These are phyloP conservation scores for Euphonia xanthogaster DNA, from an alignment of 2,797 vertebrate species.

Conservation along the genomic window DNA sequence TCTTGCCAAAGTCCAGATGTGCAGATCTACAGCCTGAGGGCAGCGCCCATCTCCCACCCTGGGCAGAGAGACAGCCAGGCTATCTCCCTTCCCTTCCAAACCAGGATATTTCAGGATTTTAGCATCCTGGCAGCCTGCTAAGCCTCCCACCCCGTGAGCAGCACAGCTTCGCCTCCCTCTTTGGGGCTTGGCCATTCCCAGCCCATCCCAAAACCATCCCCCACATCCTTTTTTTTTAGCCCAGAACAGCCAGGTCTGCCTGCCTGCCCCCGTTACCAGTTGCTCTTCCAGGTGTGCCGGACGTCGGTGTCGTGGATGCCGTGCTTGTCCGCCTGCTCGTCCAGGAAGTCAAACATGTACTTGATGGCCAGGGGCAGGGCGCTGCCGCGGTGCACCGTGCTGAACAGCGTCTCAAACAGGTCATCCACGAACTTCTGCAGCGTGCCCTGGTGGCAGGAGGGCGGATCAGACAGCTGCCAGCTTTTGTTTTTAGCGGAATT, in stretches of 20 bases:
- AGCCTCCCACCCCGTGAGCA: background rate
- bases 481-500: fast-evolving
- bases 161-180: fast-evolving
- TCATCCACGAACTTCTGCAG: conserved; percentile 99
- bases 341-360: conserved; percentile 99
- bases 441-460: conserved; percentile 79
- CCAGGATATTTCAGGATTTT: background rate
- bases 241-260: fast-evolving
- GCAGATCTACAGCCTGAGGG: background rate
- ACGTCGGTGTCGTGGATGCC: conserved; percentile 94
- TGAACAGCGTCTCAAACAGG: conserved; percentile 98
- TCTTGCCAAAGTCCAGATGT: background rate
- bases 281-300: conserved; percentile 98
- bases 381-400: conserved; percentile 93
- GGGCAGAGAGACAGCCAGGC: fast-evolving
- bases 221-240: background rate
- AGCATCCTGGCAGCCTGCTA: background rate
- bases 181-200: background rate
- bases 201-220: background rate
- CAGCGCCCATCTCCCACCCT: background rate
- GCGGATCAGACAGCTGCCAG: fast-evolving
- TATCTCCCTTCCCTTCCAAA: background rate
- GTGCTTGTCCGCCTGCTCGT: conserved; percentile 96
- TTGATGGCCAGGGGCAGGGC: conserved; percentile 97
- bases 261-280: conserved; percentile 82